A percentile compares a stretch with the other conserved stretches of the same genome.
Conservation (phyloP, 1,140 invertebrate species). For the Papilio dardanus region DNA sequence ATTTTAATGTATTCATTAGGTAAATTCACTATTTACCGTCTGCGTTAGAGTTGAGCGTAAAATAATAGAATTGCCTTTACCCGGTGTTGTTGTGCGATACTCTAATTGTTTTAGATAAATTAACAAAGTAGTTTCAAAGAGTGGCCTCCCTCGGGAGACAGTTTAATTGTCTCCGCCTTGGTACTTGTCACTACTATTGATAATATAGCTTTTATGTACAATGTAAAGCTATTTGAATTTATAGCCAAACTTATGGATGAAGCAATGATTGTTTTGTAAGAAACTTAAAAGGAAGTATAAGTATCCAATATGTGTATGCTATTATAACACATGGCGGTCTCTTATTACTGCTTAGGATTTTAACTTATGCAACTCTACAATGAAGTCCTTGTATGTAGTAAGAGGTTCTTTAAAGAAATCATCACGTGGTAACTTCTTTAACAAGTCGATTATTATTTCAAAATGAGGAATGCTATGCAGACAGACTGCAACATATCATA, state of each 20-base stretch:
- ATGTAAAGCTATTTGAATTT: not conserved
- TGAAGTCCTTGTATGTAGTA: not conserved
- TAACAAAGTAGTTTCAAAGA: constrained; percentile 76
- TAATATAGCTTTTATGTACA: constrained; percentile 43
- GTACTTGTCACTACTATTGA: constrained; percentile 59
- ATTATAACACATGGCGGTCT: constrained; percentile 10
- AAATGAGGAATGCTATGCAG: not conserved
- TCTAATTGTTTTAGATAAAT: constrained; percentile 77
- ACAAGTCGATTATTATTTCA: constrained; percentile 49
- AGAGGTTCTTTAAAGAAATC: not conserved
- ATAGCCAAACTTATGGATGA: too few relatives aligned
- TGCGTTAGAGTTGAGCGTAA: constrained; percentile 59
- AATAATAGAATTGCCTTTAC: constrained; percentile 63
- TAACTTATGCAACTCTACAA: not conserved
- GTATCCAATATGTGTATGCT: too few relatives aligned
- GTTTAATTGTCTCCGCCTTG: constrained; percentile 65
- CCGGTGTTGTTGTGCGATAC: constrained; percentile 59
- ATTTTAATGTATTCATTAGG: constrained; percentile 36
- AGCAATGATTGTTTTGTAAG: too few relatives aligned
- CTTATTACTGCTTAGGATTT: not conserved
- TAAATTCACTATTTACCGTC: constrained; percentile 44
- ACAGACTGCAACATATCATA: not conserved
- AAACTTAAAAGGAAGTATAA: too few relatives aligned
- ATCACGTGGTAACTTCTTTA: not conserved
- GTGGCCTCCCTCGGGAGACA: constrained; percentile 58